Evolutionary conservation across 2,888 invertebrate genomes (phyloP), one percentile per base, ranked within the genome.

Genomic region (Antitype chi): DNA sequence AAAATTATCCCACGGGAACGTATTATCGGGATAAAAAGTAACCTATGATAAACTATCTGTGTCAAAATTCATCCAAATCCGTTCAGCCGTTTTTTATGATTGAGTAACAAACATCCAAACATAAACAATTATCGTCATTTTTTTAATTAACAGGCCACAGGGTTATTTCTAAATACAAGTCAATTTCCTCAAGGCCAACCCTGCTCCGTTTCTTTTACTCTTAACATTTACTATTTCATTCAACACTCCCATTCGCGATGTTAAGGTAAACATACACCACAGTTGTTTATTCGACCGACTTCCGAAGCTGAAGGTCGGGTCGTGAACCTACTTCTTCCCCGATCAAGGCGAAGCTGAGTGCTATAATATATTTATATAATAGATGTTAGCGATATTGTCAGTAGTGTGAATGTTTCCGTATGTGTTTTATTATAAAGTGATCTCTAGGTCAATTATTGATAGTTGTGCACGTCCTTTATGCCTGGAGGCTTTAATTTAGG

Each of bases 141-240:
- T 47, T 32, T 78, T 64, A 9, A 49, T 49, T 28, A 25, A 68
- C 20, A 25, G 43, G 20, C 23, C 8, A 15, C 68, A 57, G 32
- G 15, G 8, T 49, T 62, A 32, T 17, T 60, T 62, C 17, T 20
- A 49, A 67, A 82, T 28, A 66, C 60, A 60, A 62, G 53, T 68
- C 43, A 64, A 84, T 80, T 70, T 59, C 25, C 17, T 32, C 67
- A 85, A 82, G 63, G 70, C 62, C 55, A 68, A 49, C 49, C 70
- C 55, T 86, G 86, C 53, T 83, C 67, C 66, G 52, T 77, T 77
- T 80, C 73, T 52, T 79, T 76, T 72, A 38, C 59, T 66, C 49
- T 60, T 52, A 52, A 63, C 76, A 62, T 75, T 81, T 81, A 84
- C 84, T 87, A 82, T 88, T 87, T 88, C 87, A 82, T 81, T 87